phyloP scores from a whole-genome alignment of 2,797 vertebrate species.

The Manis pentadactyla region DNA sequence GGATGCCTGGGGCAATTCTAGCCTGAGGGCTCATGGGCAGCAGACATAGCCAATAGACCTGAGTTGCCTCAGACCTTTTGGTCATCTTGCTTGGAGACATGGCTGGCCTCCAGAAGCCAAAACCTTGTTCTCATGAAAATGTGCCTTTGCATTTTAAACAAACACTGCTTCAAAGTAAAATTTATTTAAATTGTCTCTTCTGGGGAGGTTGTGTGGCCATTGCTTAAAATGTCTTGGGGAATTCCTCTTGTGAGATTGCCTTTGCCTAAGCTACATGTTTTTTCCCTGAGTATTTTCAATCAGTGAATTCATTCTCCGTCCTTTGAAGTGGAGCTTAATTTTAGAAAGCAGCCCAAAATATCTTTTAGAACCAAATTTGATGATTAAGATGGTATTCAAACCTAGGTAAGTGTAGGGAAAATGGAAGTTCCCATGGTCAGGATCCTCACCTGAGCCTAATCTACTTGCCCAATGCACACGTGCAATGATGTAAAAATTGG shows the following conservation, averaged over 20 bases:
- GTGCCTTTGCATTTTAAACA: constrained; percentile 49
- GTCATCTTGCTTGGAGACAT: constrained; percentile 20
- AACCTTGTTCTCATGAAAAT: constrained; percentile 43
- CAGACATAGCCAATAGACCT: neutral
- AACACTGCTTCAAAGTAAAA: constrained; percentile 46
- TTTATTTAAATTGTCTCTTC: constrained; percentile 19
- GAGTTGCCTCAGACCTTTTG: neutral
- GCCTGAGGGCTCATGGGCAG: constrained; percentile 12
- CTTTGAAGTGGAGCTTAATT: constrained; percentile 60
- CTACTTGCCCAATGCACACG: too few relatives aligned
- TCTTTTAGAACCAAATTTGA: constrained; percentile 38
- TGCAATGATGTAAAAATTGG: too few relatives aligned
- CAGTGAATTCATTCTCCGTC: constrained; percentile 43
- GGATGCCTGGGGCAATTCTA: neutral
- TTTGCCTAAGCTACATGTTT: constrained; percentile 52
- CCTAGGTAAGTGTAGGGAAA: too few relatives aligned
- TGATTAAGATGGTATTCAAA: constrained; percentile 25
- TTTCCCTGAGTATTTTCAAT: constrained; percentile 55
- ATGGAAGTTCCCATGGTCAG: too few relatives aligned
- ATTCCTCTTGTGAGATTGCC: constrained; percentile 59
- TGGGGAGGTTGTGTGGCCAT: neutral
- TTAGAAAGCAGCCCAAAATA: constrained; percentile 68
- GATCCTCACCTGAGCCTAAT: too few relatives aligned
- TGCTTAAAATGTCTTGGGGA: constrained; percentile 41
- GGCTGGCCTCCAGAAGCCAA: constrained; percentile 4